Conservation (phyloP, 2,888 invertebrate genomes). For the Gryllus longicercus region DNA sequence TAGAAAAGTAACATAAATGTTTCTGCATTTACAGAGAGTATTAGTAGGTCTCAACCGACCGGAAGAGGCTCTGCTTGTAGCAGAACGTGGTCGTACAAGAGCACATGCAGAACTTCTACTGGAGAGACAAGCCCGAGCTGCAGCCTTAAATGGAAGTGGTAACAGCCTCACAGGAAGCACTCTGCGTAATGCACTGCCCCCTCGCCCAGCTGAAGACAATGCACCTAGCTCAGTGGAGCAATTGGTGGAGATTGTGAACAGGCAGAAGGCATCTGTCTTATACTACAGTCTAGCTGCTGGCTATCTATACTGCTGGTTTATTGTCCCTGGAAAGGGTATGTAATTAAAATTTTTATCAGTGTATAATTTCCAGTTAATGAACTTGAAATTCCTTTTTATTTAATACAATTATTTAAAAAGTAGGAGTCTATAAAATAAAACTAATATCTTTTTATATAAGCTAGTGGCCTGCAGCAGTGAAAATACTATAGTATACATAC, state of each 20-base stretch:
- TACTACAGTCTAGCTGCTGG: slow-evolving; percentile 86
- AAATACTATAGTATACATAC: too few species aligned
- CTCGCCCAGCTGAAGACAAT: slow-evolving; percentile 42
- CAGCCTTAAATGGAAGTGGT: background rate
- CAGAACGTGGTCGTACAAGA: slow-evolving; percentile 76
- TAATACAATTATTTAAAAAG: too few species aligned
- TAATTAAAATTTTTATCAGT: slow-evolving; percentile 20
- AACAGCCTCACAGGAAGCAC: background rate
- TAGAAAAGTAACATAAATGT: background rate
- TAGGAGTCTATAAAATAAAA: background rate
- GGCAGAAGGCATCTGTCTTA: slow-evolving; percentile 75
- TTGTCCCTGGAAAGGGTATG: slow-evolving; percentile 70
- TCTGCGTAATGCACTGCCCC: background rate
- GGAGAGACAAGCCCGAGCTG: slow-evolving; percentile 52
- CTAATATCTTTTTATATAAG: too few species aligned
- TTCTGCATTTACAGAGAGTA: slow-evolving; percentile 61
- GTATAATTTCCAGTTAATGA: slow-evolving; percentile 22
- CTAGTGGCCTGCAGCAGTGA: too few species aligned
- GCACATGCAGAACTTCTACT: slow-evolving; percentile 64
- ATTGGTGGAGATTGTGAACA: slow-evolving; percentile 75
- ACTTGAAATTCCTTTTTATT: slow-evolving; percentile 20
- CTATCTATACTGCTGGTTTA: slow-evolving; percentile 77
- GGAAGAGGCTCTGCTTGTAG: slow-evolving; percentile 88
- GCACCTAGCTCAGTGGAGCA: slow-evolving; percentile 62
- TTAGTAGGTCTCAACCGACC: slow-evolving; percentile 70